A percentile compares a stretch with the other conserved stretches of the same genome.
Conservation (phyloP, 2,888 invertebrate species). For the Siphonodentalium dalli region DNA sequence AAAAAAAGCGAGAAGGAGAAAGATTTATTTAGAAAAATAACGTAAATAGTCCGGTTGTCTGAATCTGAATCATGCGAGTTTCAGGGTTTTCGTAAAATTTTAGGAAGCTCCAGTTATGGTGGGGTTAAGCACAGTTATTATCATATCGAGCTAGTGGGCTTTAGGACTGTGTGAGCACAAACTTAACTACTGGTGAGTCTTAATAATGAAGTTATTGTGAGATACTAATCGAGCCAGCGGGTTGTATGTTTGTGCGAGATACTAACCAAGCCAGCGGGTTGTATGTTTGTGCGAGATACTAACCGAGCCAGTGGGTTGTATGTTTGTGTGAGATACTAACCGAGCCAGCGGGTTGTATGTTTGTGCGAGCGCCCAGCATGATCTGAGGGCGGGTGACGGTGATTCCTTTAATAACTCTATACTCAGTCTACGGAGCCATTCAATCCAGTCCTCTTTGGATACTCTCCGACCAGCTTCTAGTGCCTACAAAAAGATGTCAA, state of each 20-base stretch:
- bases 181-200: too few relatives aligned
- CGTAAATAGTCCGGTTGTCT: too few relatives aligned
- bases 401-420: constrained; percentile 94
- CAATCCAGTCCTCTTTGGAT: constrained; percentile 98
- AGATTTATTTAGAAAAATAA: too few relatives aligned
- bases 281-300: too few relatives aligned
- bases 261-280: background rate
- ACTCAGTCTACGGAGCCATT: constrained; percentile 91
- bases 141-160: too few relatives aligned
- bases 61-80: too few relatives aligned
- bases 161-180: too few relatives aligned
- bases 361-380: constrained; percentile 80
- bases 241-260: background rate
- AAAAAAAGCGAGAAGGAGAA: too few relatives aligned
- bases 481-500: constrained; percentile 66
- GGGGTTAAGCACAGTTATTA: too few relatives aligned
- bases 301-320: background rate
- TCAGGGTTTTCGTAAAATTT: too few relatives aligned
- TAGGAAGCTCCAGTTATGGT: too few relatives aligned
- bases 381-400: constrained; percentile 90
- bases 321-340: constrained; percentile 40
- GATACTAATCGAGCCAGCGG: background rate
- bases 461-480: constrained; percentile 92
- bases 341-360: constrained; percentile 91
- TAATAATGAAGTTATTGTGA: background rate